A percentile compares a stretch with the other conserved stretches of the same genome.
These are phyloP conservation scores for Myotis vivesi DNA, from an alignment of 2,797 vertebrate species.

Conservation along the genomic window DNA sequence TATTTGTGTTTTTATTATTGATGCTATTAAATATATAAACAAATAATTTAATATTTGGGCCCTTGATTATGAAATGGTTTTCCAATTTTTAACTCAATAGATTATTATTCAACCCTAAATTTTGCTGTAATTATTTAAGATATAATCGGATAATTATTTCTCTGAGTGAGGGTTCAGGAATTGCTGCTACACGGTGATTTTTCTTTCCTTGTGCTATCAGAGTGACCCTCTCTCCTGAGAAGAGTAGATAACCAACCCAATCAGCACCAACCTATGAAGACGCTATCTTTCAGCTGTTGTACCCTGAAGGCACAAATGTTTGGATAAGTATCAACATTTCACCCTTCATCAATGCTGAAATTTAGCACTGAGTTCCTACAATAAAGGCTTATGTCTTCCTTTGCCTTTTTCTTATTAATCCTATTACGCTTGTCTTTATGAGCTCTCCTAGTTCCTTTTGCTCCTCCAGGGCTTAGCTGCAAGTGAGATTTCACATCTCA, in stretches of 20 bases:
- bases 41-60: not conserved
- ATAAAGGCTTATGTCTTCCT: conserved; percentile 83
- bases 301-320: conserved; percentile 71
- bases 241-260: not conserved
- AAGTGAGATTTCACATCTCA: conserved; percentile 86
- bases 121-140: conserved; percentile 27
- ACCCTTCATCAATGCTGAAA: conserved; percentile 83
- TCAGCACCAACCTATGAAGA: not conserved
- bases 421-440: conserved; percentile 86
- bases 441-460: conserved; percentile 83
- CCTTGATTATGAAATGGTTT: conserved; percentile 16
- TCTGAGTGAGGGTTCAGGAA: not conserved
- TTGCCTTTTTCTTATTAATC: conserved; percentile 85
- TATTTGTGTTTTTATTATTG: not conserved
- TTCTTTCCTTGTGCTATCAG: not conserved
- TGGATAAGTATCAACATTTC: conserved; percentile 83
- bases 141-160: not conserved
- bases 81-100: not conserved
- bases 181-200: not conserved
- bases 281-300: conserved; percentile 56
- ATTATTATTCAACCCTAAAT: not conserved
- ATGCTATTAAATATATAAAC: not conserved
- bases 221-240: not conserved
- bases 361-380: conserved; percentile 82
- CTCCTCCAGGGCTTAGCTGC: conserved; percentile 81